Base-by-base conservation (phyloP, 1,140 invertebrate genomes). In the Anastrepha ludens region DNA sequence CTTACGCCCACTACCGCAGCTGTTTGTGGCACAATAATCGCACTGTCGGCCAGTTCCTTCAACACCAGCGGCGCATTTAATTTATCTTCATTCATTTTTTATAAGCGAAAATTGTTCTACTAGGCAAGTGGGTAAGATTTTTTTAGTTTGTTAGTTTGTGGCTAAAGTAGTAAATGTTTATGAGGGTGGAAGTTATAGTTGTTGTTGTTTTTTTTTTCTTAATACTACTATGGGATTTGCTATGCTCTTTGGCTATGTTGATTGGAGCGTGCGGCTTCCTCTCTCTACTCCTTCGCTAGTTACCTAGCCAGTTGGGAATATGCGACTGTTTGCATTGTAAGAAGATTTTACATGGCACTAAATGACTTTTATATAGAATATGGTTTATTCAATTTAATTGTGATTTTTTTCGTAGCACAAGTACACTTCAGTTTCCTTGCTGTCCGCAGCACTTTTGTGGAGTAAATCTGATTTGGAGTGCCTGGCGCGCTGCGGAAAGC, bases 61-160 rank as follows among this genome's bases (percentile, higher is more conserved):
- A 47, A 58, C 47, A 81, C 74, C 55, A 81, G 55, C 74, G 74
- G 74, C 29, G 11, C 55, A 20, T 55, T 55, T 81, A 81, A 58
- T 20, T 81, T 81, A 9, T 81, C 74, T 17, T 81, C 74, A 81
- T 50, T 47, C 74, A 81, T 81, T 29, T 74, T 47, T 74, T 44
- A 15, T 15, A 62, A 62, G 6, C 20, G n/a, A 8, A 62, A 15
- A 17, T 13, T 62, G 9, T 62, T 62, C n/a, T 81, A 29, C 20
- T 81, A n/a, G 17, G 17, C 70, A 50, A 50, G 8, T 9, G 17
- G 11, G 17, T 20, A 50, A 78, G 11, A 39, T 50, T 78, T 20
- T 78, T 78, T 8, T 6, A 47, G 3, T 74, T 47, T 74, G 15
- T 39, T 29, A 7, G 4, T 67, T 67, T 41, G 3, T 67, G 29